Percentiles rank a stretch among this genome's conserved stretches.
These are phyloP conservation scores for Schlechtendalia chinensis DNA, from an alignment of 1,140 invertebrate genomes.

Conservation along the genomic window DNA sequence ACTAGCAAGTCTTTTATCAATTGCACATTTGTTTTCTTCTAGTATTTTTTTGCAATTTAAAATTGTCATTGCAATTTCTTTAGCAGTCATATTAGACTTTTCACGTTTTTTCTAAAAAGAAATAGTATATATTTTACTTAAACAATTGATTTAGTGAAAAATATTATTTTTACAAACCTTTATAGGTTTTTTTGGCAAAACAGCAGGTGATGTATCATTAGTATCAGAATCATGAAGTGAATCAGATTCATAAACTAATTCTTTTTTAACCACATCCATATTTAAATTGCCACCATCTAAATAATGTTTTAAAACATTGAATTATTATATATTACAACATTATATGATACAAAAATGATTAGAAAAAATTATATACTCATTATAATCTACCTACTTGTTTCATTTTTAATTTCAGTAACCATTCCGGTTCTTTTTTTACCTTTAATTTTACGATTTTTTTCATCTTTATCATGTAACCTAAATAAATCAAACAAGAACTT, in stretches of 20 bases:
- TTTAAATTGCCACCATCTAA: slow-evolving; percentile 30
- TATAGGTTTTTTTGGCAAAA: not conserved
- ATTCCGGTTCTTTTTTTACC: slow-evolving; percentile 25
- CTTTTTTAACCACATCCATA: not conserved
- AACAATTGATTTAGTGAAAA: not conserved
- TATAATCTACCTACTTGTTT: slow-evolving; percentile 12
- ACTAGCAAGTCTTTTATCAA: slow-evolving; percentile 42
- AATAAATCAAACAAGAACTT: not conserved
- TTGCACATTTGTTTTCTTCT: slow-evolving; percentile 14
- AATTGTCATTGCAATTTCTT: slow-evolving; percentile 46
- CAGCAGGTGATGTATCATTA: not conserved
- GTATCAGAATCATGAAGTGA: not conserved
- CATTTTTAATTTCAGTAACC: slow-evolving; percentile 5
- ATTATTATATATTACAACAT: not conserved
- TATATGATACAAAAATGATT: too few relatives aligned
- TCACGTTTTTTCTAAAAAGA: slow-evolving; percentile 28
- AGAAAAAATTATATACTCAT: not conserved
- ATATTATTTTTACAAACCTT: not conserved
- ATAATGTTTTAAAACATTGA: not conserved
- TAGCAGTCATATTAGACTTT: slow-evolving; percentile 23
- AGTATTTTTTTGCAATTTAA: slow-evolving; percentile 42
- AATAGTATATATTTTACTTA: too few relatives aligned
- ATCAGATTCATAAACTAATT: not conserved
- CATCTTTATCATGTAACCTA: slow-evolving; percentile 45
- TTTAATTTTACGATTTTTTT: slow-evolving; percentile 33